A percentile compares a stretch with the other conserved stretches of the same genome.
Conservation (phyloP, 2,797 vertebrate genomes). For the Bradypodion pumilum region DNA sequence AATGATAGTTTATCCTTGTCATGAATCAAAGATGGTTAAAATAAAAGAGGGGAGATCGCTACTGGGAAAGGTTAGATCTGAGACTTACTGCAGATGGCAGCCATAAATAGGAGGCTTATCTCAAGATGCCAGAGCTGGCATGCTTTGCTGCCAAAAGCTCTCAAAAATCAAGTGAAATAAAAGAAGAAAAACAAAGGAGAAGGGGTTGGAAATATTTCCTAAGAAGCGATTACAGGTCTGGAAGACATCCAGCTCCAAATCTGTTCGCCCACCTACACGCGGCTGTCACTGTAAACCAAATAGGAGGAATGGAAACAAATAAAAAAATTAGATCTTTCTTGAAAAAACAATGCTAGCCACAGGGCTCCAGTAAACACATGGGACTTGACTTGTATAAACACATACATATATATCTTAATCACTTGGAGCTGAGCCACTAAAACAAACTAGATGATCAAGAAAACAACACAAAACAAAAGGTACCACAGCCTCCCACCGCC, state of each 20-base stretch:
- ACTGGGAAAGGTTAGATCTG: constrained; percentile 57
- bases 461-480: constrained; percentile 54
- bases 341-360: constrained; percentile 36
- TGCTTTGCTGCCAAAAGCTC: constrained; percentile 51
- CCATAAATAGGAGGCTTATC: constrained; percentile 61
- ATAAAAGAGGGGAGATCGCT: constrained; percentile 43
- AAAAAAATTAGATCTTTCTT: constrained; percentile 37
- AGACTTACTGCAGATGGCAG: constrained; percentile 60
- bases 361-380: constrained; percentile 35
- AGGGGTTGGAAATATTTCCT: constrained; percentile 50
- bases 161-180: constrained; percentile 53
- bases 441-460: constrained; percentile 49
- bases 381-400: constrained; percentile 34
- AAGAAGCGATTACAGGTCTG: constrained; percentile 60
- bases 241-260: constrained; percentile 57
- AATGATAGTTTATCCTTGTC: constrained; percentile 56
- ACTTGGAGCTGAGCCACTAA: constrained; percentile 54
- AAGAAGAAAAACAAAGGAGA: constrained; percentile 53
- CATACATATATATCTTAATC: constrained; percentile 51
- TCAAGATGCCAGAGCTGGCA: constrained; percentile 53
- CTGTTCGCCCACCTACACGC: constrained; percentile 52
- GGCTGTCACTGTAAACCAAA: constrained; percentile 60
- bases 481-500: constrained; percentile 44
- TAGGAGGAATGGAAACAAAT: constrained; percentile 49
- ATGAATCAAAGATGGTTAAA: constrained; percentile 56